phyloP scores from a whole-genome alignment of 2,113 vertebrate species.

The Ceratotherium simum region DNA sequence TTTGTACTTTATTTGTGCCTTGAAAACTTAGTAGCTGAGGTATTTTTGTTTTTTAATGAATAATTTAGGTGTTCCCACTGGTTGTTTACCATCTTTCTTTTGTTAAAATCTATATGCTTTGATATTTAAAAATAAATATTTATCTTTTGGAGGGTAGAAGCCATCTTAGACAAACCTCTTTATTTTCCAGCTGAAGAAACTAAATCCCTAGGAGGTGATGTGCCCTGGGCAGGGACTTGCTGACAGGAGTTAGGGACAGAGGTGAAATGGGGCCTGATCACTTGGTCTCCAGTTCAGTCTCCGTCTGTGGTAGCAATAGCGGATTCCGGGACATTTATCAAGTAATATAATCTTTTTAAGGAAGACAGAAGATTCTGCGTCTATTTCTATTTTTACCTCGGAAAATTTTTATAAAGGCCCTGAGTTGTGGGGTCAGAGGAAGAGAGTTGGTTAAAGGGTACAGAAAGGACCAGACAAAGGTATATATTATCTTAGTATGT shows the following conservation, averaged over 20 bases:
- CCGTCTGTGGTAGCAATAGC: background rate
- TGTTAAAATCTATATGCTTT: background rate
- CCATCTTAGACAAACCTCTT: background rate
- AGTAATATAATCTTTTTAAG: background rate
- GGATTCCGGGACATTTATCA: background rate
- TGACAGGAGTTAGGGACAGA: background rate
- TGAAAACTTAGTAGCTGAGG: background rate
- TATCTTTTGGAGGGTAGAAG: background rate
- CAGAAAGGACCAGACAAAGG: background rate
- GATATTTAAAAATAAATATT: conserved; percentile 15
- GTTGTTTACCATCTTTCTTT: conserved; percentile 20
- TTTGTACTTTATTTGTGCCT: background rate
- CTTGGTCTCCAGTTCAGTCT: background rate
- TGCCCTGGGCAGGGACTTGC: background rate
- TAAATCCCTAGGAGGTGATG: background rate
- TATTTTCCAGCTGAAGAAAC: conserved; percentile 17
- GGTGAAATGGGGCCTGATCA: background rate
- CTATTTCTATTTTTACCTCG: conserved; percentile 37
- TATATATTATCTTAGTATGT: background rate
- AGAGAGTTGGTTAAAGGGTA: background rate
- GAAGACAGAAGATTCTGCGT: background rate
- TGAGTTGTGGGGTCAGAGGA: background rate
- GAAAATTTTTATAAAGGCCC: background rate
- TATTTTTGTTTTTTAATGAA: background rate
- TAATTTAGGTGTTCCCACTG: background rate